phyloP scores from a whole-genome alignment of 2,797 vertebrate species.

The Ceyx erithaca region DNA sequence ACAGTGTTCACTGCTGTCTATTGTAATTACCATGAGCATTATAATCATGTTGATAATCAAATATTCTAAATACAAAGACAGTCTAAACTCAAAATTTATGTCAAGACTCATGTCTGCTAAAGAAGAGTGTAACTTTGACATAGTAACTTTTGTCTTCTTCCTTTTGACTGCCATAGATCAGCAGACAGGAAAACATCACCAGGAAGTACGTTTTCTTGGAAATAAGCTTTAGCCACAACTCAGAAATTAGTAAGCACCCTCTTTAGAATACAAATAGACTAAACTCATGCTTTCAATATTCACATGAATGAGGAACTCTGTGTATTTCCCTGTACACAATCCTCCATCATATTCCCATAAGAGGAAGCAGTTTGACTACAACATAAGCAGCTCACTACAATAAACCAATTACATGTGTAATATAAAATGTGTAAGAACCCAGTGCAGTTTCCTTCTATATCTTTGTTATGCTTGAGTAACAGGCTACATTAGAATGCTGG shows the following conservation, averaged over 20 bases:
- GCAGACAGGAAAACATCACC: neutral
- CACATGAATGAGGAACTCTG: neutral
- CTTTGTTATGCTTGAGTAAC: neutral
- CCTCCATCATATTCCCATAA: neutral
- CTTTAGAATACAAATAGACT: neutral
- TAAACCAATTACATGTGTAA: neutral
- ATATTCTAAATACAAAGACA: neutral
- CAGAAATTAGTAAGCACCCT: neutral
- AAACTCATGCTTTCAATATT: neutral
- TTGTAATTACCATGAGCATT: neutral
- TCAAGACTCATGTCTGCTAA: neutral
- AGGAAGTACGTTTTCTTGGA: neutral
- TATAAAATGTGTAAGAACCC: neutral
- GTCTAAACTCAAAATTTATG: neutral
- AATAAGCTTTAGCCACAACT: neutral
- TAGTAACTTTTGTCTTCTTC: neutral
- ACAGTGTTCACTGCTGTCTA: neutral
- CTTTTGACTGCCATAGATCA: neutral
- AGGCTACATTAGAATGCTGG: neutral
- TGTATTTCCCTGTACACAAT: neutral
- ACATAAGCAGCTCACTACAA: neutral
- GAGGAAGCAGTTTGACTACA: neutral
- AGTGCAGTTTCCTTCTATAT: neutral
- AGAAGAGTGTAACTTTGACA: neutral
- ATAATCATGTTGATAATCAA: neutral